These are phyloP conservation scores for Rhamnusium bicolor DNA, from an alignment of 2,888 invertebrate species.

Conservation along the genomic window DNA sequence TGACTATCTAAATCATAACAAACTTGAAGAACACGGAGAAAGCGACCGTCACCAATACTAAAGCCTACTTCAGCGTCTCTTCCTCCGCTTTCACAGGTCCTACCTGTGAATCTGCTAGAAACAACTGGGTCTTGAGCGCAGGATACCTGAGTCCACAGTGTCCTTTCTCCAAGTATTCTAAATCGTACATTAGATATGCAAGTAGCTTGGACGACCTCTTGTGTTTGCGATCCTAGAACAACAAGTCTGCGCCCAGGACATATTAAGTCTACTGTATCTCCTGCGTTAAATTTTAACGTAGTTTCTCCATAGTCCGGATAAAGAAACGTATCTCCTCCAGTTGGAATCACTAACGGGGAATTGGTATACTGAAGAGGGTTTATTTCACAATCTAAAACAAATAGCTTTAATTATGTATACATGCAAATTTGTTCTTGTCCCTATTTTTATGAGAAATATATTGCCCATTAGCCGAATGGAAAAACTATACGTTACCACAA, in stretches of 20 bases:
- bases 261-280: slow-evolving; percentile 42
- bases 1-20: slow-evolving; percentile 73
- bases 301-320: slow-evolving; percentile 42
- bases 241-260: slow-evolving; percentile 52
- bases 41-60: slow-evolving; percentile 67
- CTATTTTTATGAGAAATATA: no score
- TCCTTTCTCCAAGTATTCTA: slow-evolving; percentile 45
- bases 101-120: slow-evolving; percentile 68
- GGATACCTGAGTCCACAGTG: slow-evolving; percentile 69
- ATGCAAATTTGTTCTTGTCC: no score
- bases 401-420: background rate
- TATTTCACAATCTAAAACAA: slow-evolving; percentile 49
- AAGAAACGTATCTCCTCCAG: slow-evolving; percentile 36
- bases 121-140: slow-evolving; percentile 70
- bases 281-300: slow-evolving; percentile 31
- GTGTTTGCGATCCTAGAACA: slow-evolving; percentile 37
- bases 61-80: slow-evolving; percentile 74
- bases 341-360: slow-evolving; percentile 39
- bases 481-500: no score
- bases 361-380: slow-evolving; percentile 28
- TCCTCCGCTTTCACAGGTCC: slow-evolving; percentile 71
- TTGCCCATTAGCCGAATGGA: no score
- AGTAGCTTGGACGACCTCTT: slow-evolving; percentile 47
- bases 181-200: slow-evolving; percentile 59
- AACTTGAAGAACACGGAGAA: slow-evolving; percentile 72